phyloP scores from a whole-genome alignment of 2,797 vertebrate genomes.

The Petrocephalus schoutedeni region DNA sequence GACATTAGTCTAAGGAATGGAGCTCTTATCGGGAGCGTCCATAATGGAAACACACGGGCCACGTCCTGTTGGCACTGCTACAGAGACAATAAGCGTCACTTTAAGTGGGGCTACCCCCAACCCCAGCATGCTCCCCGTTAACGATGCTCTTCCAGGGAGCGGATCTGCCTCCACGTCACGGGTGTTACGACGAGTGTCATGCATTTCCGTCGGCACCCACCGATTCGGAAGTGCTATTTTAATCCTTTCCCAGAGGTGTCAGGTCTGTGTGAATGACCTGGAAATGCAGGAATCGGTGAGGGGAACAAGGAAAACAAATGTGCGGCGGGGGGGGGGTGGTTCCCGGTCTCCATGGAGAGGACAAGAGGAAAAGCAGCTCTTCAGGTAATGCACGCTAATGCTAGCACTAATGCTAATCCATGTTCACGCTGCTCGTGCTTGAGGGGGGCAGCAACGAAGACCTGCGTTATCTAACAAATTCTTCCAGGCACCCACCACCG shows the following conservation, averaged over 20 bases:
- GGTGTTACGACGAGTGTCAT: not conserved
- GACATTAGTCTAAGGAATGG: not conserved
- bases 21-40: not conserved
- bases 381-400: not conserved
- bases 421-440: not conserved
- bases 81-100: not conserved
- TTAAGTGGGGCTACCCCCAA: constrained; percentile 11
- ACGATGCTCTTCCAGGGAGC: not conserved
- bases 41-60: not conserved
- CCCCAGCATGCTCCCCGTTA: no score
- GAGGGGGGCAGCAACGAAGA: not conserved
- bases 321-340: constrained; percentile 23
- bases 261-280: constrained; percentile 22
- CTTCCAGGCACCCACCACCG: not conserved
- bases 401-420: not conserved
- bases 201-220: not conserved
- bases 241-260: not conserved
- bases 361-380: not conserved
- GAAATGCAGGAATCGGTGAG: constrained; percentile 15
- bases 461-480: not conserved
- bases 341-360: not conserved
- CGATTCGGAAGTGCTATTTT: constrained; percentile 4
- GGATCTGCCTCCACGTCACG: not conserved
- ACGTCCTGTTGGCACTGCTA: constrained; percentile 4
- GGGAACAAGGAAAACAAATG: not conserved